A percentile compares a stretch with the other conserved stretches of the same genome.
These are phyloP conservation scores for Sylvilagus floridanus DNA, from an alignment of 2,797 vertebrate species.

Conservation along the genomic window DNA sequence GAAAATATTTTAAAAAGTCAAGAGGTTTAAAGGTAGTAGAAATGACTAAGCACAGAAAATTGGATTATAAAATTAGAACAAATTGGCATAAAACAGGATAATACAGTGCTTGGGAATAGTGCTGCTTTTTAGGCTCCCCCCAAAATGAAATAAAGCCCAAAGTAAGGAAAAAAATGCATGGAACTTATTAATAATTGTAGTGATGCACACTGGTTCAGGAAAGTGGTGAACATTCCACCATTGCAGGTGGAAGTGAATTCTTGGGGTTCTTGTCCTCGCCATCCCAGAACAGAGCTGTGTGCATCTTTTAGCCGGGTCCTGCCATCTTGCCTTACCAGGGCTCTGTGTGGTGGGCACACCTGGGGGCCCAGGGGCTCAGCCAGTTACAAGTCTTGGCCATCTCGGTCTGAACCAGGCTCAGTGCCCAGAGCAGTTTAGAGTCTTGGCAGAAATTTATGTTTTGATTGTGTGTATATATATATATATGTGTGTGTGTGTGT, in stretches of 20 bases:
- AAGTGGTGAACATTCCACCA: background rate
- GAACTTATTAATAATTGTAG: background rate
- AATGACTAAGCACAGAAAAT: background rate
- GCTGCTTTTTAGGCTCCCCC: background rate
- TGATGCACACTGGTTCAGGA: background rate
- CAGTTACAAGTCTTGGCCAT: background rate
- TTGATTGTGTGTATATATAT: background rate
- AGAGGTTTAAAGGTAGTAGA: background rate
- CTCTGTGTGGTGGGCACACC: background rate
- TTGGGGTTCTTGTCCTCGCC: accelerated
- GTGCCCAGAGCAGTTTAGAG: constrained; percentile 37
- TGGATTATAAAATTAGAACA: background rate
- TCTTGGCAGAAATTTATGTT: constrained; percentile 44
- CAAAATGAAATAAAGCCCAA: background rate
- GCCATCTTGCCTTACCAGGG: background rate
- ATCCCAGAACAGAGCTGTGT: accelerated
- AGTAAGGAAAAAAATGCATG: background rate
- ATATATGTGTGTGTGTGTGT: too few relatives aligned
- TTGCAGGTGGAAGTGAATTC: background rate
- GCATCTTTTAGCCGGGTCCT: accelerated
- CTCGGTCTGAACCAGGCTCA: background rate
- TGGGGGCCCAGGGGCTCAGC: background rate
- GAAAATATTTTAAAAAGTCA: background rate
- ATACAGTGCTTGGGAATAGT: background rate
- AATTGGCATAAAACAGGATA: background rate